A percentile compares a stretch with the other conserved stretches of the same genome.
phyloP scores from a whole-genome alignment of 2,113 vertebrate species.

The Chloropsis hardwickii region DNA sequence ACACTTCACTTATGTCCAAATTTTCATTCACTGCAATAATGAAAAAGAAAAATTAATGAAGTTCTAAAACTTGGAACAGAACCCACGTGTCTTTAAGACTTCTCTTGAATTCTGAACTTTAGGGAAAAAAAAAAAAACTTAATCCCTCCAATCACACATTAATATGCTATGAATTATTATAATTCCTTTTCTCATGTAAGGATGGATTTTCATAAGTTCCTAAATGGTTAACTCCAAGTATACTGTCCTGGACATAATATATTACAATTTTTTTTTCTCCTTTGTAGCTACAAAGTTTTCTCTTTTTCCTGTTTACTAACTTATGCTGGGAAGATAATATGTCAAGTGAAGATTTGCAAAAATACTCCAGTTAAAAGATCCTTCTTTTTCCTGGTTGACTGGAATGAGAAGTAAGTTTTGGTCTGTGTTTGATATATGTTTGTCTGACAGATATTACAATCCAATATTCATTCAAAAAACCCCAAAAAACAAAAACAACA shows the following conservation, averaged over 20 bases:
- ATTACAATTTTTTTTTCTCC: background rate
- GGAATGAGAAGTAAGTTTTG: conserved; percentile 74
- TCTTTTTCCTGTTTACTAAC: conserved; percentile 71
- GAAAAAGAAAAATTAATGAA: background rate
- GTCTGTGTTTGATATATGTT: background rate
- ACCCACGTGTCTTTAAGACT: background rate
- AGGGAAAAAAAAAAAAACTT: background rate
- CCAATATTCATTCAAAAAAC: background rate
- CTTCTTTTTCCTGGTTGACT: conserved; percentile 63
- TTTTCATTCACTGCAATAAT: background rate
- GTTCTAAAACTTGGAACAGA: background rate
- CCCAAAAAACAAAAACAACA: background rate
- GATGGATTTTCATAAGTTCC: background rate
- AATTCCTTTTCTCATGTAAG: background rate
- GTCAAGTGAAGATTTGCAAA: conserved; percentile 65
- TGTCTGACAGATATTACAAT: background rate
- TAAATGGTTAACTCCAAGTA: background rate
- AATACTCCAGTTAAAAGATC: conserved; percentile 7
- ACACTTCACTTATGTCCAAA: background rate
- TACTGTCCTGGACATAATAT: background rate
- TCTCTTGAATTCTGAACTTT: background rate
- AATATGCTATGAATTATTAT: background rate
- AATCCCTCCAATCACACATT: rapidly evolving
- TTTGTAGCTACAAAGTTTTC: conserved; percentile 66
- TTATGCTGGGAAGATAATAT: conserved; percentile 73